Conservation (phyloP, 2,888 invertebrate species). For the Gymnosoma rotundatum region DNA sequence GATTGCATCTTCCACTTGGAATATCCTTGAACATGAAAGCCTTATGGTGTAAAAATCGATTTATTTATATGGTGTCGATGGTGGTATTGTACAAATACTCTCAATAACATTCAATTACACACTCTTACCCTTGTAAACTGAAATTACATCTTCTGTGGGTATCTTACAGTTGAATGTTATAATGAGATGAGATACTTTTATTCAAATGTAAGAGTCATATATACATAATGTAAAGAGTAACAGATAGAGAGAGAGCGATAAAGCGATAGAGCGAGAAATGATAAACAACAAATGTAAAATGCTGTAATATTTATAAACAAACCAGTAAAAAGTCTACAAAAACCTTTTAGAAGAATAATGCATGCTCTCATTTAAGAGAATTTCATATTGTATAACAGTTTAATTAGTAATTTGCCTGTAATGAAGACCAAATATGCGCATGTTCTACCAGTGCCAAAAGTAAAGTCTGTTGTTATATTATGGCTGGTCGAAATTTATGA, state of each 20-base stretch:
- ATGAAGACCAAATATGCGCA: constrained; percentile 25
- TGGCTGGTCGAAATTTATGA: constrained; percentile 19
- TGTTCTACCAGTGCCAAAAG: background rate
- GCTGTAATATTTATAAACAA: background rate
- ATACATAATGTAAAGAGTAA: too few relatives aligned
- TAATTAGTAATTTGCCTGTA: background rate
- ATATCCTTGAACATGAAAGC: constrained; percentile 74
- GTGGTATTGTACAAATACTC: constrained; percentile 12
- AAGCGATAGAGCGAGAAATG: too few relatives aligned
- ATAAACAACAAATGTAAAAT: background rate
- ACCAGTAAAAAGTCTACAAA: constrained; percentile 35
- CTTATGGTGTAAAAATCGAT: constrained; percentile 72
- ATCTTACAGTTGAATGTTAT: background rate
- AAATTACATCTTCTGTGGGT: constrained; percentile 9
- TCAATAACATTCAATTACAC: background rate
- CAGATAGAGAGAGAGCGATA: background rate
- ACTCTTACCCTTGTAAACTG: background rate
- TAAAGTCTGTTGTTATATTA: background rate
- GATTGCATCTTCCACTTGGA: constrained; percentile 70
- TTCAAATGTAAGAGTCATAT: too few relatives aligned
- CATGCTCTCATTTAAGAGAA: constrained; percentile 25
- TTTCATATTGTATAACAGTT: constrained; percentile 59
- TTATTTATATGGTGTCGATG: constrained; percentile 56
- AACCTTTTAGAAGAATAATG: background rate
- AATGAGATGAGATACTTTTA: background rate